Evolutionary conservation across 2,888 invertebrate species (phyloP), one percentile per base, ranked within the genome.

Genomic region (Empis stercorea): DNA sequence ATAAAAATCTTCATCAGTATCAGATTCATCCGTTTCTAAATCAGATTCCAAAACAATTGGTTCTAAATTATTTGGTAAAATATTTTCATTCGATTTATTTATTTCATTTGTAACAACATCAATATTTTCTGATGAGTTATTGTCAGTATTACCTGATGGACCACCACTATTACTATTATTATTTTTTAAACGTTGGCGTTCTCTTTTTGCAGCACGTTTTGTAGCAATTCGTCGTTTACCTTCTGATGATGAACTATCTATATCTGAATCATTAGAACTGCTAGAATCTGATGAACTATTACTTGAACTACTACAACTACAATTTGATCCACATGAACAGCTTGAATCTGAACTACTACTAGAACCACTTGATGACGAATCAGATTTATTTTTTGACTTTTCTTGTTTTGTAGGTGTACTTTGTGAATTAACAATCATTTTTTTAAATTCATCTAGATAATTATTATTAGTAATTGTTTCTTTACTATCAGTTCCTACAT

Each of bases 1-100:
- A 62, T 88, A 89, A 65, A 88, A 88, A 56, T 88, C 88, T 70
- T 88, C 88, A 64, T 88, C 88, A 1, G 87, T 87, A 53, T 86
- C 86, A 43, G 86, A 83, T 65, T 88, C 84, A 14, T 84, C 81
- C 0, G 89, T 89, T 56, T 88, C 87, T 44, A 89, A 73, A 67
- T 91, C 89, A 1, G 87, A 84, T 68, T 91, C 91, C 32, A 78
- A 74, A 51, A 87, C 79, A 1, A 79, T 71, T 2, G 77, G 74
- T 56, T 83, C 81, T 1, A 70, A 61, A 56, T 73, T 71, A 10
- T 48, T 53, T 39, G 17, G 14, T 10, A 14, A 30, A 71, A 61
- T 15, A 71, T 70, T 4, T 54, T 54, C 17, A 55, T 54, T 20
- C 70, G 71, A 55, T 73, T 74, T 43, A 74, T 73, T 59, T 70